Evolutionary conservation across 1,140 invertebrate genomes (phyloP), one percentile per base, ranked within the genome.

Genomic region (Trichomalopsis sarcophagae): DNA sequence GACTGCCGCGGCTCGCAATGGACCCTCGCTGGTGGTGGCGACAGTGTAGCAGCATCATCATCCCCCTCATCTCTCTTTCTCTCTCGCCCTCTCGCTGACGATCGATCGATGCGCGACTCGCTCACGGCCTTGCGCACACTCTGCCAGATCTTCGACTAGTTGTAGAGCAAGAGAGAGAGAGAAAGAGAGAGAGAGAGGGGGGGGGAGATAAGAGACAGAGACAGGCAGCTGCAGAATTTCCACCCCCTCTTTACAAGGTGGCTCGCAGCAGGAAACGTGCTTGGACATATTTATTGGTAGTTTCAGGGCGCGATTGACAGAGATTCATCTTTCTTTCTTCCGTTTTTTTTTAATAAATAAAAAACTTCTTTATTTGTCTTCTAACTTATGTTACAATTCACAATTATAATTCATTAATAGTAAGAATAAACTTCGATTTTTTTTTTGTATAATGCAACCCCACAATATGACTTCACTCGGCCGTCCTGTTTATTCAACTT

Each of bases 301-400:
- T 50, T 50, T 50, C 47, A 14, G 11, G 47, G 47, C 47, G 47
- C 47, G 47, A 50, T 13, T 50, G 47, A 62, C 17, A 62, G 14
- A 62, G 6, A 62, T 21, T 21, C 17, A n/a, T 62, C 55, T 4
- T 62, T 62, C 55, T 4, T 62, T 62, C 55, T 62, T n/a, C 0
- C 40, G 9, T 62, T 62, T n/a, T 62, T 75, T 86, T 89, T 87
- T 84, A 90, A 92, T 92, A 90, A 92, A 92, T 93, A 91, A 90
- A 90, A 87, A 91, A 90, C 66, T 89, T 86, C 87, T 90, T 91
- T 91, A 91, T 92, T 91, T 91, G 90, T 91, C 89, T 89, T 86
- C 87, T 90, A 89, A 90, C 79, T 87, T 91, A 91, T 90, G 84
- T 89, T 90, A 91, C 88, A 92, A 76, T 88, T 89, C 81, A 88